Conservation (phyloP, 2,888 invertebrate species). For the Chirona hameri region DNA sequence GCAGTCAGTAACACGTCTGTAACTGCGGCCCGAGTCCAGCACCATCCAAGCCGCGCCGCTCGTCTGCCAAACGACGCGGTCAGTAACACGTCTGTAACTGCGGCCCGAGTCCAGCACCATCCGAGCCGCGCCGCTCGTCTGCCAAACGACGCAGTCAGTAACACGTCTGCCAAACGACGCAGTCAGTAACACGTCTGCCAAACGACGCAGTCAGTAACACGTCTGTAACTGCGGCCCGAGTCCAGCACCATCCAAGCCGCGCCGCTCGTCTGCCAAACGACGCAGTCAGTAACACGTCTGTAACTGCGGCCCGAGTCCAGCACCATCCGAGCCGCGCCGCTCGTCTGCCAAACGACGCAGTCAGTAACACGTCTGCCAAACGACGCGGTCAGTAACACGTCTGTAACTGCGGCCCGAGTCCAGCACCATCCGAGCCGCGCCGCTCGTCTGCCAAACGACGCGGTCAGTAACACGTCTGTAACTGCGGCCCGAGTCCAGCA, state of each 20-base stretch:
- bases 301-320: conserved; percentile 58
- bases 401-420: conserved; percentile 55
- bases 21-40: conserved; percentile 58
- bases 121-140: conserved; percentile 75
- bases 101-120: conserved; percentile 69
- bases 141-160: conserved; percentile 49
- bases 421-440: conserved; percentile 74
- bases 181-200: conserved; percentile 66
- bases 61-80: conserved; percentile 58
- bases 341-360: conserved; percentile 59
- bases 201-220: background rate
- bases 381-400: no score
- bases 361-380: background rate
- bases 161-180: no score
- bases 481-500: conserved; percentile 61
- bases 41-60: conserved; percentile 80
- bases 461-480: background rate
- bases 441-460: conserved; percentile 65
- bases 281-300: background rate
- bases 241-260: conserved; percentile 74
- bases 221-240: conserved; percentile 52
- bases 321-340: conserved; percentile 79
- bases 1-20: background rate
- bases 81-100: conserved; percentile 36
- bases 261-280: conserved; percentile 69